Conservation (phyloP, 2,888 invertebrate genomes). For the Amphipyra tragopoginis region DNA sequence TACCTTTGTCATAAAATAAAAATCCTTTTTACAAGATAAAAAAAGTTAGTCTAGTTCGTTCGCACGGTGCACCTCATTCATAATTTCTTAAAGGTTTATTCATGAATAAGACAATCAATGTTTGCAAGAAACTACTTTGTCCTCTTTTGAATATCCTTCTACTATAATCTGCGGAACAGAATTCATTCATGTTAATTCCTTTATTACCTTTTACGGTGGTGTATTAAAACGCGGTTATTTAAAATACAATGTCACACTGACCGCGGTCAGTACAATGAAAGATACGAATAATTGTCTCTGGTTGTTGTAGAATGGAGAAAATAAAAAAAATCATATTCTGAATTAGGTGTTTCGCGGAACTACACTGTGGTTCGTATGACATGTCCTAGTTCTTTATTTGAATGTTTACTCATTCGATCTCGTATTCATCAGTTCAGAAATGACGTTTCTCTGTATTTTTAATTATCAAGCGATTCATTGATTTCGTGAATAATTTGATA, state of each 20-base stretch:
- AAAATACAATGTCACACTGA: slow-evolving; percentile 29
- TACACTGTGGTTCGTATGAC: too few relatives aligned
- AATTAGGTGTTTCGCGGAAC: slow-evolving; percentile 1
- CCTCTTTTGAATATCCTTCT: slow-evolving; percentile 43
- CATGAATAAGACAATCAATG: slow-evolving; percentile 50
- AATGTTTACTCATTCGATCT: slow-evolving; percentile 1
- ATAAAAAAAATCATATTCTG: not conserved
- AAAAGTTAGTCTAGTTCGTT: slow-evolving; percentile 35
- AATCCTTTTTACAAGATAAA: slow-evolving; percentile 43
- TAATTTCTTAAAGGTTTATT: slow-evolving; percentile 44
- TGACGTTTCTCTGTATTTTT: slow-evolving; percentile 25
- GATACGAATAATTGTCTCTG: not conserved
- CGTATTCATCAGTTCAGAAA: not conserved
- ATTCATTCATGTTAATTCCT: slow-evolving; percentile 42
- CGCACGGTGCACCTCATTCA: slow-evolving; percentile 46
- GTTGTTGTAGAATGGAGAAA: not conserved
- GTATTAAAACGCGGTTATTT: slow-evolving; percentile 41
- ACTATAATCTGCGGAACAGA: slow-evolving; percentile 29
- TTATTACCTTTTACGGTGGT: slow-evolving; percentile 36
- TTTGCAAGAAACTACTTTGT: slow-evolving; percentile 47
- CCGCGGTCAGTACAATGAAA: slow-evolving; percentile 9
- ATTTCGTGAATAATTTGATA: slow-evolving; percentile 21
- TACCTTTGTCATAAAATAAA: slow-evolving; percentile 51
- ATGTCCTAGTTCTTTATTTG: slow-evolving; percentile 18
- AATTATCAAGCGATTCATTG: slow-evolving; percentile 21